Evolutionary conservation across 1,140 invertebrate genomes (phyloP), one percentile per base, ranked within the genome.

Genomic region (Diprion similis): DNA sequence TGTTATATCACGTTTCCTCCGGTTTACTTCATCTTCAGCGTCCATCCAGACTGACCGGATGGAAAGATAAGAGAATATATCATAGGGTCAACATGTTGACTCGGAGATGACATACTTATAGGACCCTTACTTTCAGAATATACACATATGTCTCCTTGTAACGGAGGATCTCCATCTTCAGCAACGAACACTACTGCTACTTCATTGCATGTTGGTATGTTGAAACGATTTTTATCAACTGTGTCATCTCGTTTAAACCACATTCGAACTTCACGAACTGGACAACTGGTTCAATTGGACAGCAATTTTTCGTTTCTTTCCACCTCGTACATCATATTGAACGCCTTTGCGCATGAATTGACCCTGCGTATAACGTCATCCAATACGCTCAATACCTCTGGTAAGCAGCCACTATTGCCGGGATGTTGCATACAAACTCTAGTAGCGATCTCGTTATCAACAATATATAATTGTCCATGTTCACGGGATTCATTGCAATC

Each of bases 1-100:
- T 0, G 75, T 73, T 11, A 76, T 67, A 68, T 71, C 69, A n/a
- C 46, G 48, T 68, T 69, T 46, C 48, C 46, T n/a, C 59, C 24
- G 10, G 15, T 68, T 8, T 65, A n/a, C 66, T 70, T 66, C 45
- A 73, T 66, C 64, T 46, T 18, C 19, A 68, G 73, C 68, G 48
- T 66, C 68, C 73, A 70, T 17, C 73, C 68, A 48, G 68, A 59
- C 6, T 37, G 24, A 37, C 24, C 24, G 6, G 24, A 37, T 37
- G 24, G 24, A 37, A 37, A 37, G 24, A 37, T 37, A 6, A 37
- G 24, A 66, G 71, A 0, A 8, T 19, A 19, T 64, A 6, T 37
- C 24, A 37, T 37, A 3, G 24, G 24, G 24, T 37, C 24, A 6
- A 37, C 24, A 37, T 37, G 24, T 37, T 37, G 2, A 37, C 6